These are phyloP conservation scores for Ectemnius continuus DNA, from an alignment of 2,888 invertebrate genomes.

Conservation along the genomic window DNA sequence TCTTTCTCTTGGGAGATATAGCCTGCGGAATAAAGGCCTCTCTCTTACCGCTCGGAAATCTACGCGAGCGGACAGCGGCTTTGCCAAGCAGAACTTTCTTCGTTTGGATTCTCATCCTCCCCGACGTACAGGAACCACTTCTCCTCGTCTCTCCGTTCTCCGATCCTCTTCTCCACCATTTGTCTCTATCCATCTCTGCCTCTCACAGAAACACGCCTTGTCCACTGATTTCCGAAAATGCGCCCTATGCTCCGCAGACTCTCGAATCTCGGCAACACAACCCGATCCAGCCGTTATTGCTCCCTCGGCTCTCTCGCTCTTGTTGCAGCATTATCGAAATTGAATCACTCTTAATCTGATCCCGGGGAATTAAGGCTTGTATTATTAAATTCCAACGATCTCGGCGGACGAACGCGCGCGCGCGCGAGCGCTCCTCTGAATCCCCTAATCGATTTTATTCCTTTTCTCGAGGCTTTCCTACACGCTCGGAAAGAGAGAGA, in stretches of 20 bases:
- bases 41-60: background rate
- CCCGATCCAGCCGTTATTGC: background rate
- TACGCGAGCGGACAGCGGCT: background rate
- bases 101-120: background rate
- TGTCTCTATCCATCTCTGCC: conserved; percentile 3
- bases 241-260: background rate
- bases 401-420: background rate
- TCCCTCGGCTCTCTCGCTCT: conserved; percentile 2
- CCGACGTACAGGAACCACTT: background rate
- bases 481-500: background rate
- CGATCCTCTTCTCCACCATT: background rate
- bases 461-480: background rate
- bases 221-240: background rate
- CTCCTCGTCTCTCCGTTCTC: background rate
- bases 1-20: background rate
- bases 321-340: conserved; percentile 4
- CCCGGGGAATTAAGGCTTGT: conserved; percentile 2
- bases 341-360: conserved; percentile 9
- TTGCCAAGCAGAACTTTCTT: background rate
- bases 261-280: background rate
- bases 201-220: background rate
- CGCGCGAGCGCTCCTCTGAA: background rate
- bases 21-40: background rate
- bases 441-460: background rate
- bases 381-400: conserved; percentile 6